Conservation (phyloP, 2,888 invertebrate species). For the Lithophane socia region DNA sequence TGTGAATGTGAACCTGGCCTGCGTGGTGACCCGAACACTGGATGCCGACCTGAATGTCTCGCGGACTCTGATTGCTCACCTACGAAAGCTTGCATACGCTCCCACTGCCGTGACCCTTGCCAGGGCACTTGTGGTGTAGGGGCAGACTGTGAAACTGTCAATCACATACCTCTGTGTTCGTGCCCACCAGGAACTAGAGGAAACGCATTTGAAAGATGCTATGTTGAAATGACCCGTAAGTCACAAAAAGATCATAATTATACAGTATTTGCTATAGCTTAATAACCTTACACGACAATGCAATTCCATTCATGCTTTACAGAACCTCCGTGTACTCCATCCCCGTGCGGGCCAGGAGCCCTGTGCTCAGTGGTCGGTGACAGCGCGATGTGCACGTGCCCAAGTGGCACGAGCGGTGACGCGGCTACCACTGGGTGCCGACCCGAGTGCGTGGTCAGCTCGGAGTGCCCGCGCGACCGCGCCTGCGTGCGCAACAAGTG, state of each 20-base stretch:
- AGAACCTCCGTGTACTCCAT: conserved; percentile 92
- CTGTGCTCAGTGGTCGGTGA: conserved; percentile 90
- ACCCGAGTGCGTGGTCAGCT: conserved; percentile 95
- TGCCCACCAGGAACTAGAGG: conserved; percentile 93
- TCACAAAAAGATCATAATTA: conserved; percentile 19
- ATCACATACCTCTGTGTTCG: conserved; percentile 93
- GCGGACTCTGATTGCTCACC: conserved; percentile 97
- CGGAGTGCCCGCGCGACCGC: conserved; percentile 94
- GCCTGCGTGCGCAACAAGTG: conserved; percentile 95
- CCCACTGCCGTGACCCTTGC: conserved; percentile 96
- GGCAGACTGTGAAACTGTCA: conserved; percentile 94
- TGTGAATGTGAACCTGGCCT: conserved; percentile 94
- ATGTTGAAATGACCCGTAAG: conserved; percentile 81
- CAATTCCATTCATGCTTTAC: conserved; percentile 64
- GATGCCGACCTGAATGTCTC: conserved; percentile 95
- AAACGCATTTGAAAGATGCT: conserved; percentile 93
- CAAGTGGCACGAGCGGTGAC: conserved; percentile 93
- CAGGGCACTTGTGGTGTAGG: conserved; percentile 95
- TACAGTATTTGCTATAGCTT: conserved; percentile 1
- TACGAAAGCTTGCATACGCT: conserved; percentile 94
- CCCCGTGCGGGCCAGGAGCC: conserved; percentile 95
- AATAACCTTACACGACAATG: neutral
- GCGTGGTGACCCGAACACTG: conserved; percentile 94
- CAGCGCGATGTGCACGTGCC: conserved; percentile 94
- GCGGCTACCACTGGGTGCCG: conserved; percentile 94